Evolutionary conservation across 2,888 invertebrate species (phyloP).

Genomic region (Crioceris asparagi): DNA sequence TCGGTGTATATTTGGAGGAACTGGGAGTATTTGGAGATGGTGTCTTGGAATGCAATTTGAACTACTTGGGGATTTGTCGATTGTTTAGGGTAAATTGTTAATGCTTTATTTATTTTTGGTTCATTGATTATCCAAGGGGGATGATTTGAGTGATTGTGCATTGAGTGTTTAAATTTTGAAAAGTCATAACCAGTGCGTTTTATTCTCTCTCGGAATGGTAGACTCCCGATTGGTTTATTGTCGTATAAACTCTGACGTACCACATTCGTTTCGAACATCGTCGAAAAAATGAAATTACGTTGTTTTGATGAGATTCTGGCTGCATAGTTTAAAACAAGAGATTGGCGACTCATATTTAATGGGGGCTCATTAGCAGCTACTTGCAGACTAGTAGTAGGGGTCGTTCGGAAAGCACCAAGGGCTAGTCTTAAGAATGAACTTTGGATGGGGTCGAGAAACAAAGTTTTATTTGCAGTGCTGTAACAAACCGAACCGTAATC

Average conservation of each 20-base stretch:
- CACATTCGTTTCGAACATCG: not conserved
- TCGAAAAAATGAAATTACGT: constrained; percentile 2
- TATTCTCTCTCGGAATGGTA: not conserved
- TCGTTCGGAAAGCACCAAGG: constrained; percentile 2
- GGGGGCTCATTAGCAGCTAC: constrained; percentile 4
- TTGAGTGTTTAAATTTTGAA: not conserved
- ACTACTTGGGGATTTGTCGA: constrained; percentile 1
- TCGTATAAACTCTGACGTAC: not conserved
- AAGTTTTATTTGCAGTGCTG: constrained; percentile 3
- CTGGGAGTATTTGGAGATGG: too few relatives aligned
- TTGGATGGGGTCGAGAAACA: constrained; percentile 4
- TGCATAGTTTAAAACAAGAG: constrained; percentile 1
- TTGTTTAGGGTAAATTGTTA: not conserved
- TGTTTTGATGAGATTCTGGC: constrained; percentile 1
- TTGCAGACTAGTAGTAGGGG: constrained; percentile 2
- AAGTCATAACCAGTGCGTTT: not conserved
- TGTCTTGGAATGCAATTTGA: too few relatives aligned
- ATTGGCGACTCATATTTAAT: constrained; percentile 1
- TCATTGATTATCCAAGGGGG: not conserved
- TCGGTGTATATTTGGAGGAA: not conserved
- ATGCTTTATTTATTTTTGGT: not conserved
- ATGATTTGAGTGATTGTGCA: not conserved
- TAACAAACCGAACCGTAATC: constrained; percentile 3
- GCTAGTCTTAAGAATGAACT: constrained; percentile 3
- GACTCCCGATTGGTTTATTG: not conserved